Evolutionary conservation across 2,888 invertebrate species (phyloP).

Genomic region (Dermolepida albohirtum): DNA sequence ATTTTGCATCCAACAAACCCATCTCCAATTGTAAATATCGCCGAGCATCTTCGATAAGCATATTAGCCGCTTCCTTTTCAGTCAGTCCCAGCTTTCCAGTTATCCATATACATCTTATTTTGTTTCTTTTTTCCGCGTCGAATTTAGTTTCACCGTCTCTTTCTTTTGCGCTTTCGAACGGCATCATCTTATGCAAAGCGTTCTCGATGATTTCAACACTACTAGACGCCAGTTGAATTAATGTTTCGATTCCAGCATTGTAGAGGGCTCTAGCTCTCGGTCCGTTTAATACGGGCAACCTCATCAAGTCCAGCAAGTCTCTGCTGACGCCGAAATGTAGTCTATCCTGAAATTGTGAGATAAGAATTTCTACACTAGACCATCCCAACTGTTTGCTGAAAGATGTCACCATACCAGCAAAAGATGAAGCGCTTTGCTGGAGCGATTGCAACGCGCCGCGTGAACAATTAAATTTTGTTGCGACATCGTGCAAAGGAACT

Average conservation of each 20-base stretch:
- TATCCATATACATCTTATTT: slow-evolving; percentile 80
- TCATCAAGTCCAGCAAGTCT: slow-evolving; percentile 92
- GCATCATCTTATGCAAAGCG: slow-evolving; percentile 80
- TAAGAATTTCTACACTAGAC: slow-evolving; percentile 88
- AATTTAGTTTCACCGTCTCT: slow-evolving; percentile 76
- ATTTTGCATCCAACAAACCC: slow-evolving; percentile 77
- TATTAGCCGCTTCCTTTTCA: slow-evolving; percentile 82
- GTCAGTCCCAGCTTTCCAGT: slow-evolving; percentile 85
- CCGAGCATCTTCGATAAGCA: slow-evolving; percentile 84
- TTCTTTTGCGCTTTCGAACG: slow-evolving; percentile 87
- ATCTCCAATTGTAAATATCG: slow-evolving; percentile 78
- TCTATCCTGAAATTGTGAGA: slow-evolving; percentile 93
- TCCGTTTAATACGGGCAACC: slow-evolving; percentile 85
- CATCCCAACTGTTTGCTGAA: slow-evolving; percentile 95
- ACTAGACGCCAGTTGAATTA: slow-evolving; percentile 83
- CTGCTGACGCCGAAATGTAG: slow-evolving; percentile 94
- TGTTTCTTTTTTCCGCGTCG: slow-evolving; percentile 75
- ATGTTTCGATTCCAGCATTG: slow-evolving; percentile 81
- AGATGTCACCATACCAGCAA: slow-evolving; percentile 93
- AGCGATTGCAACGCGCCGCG: slow-evolving; percentile 93
- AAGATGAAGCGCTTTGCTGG: slow-evolving; percentile 94
- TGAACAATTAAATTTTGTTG: slow-evolving; percentile 86
- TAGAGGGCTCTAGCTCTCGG: slow-evolving; percentile 86
- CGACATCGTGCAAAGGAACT: slow-evolving; percentile 81
- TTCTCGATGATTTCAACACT: slow-evolving; percentile 78